Conservation (phyloP, 2,888 invertebrate species). For the Hydraecia micacea region DNA sequence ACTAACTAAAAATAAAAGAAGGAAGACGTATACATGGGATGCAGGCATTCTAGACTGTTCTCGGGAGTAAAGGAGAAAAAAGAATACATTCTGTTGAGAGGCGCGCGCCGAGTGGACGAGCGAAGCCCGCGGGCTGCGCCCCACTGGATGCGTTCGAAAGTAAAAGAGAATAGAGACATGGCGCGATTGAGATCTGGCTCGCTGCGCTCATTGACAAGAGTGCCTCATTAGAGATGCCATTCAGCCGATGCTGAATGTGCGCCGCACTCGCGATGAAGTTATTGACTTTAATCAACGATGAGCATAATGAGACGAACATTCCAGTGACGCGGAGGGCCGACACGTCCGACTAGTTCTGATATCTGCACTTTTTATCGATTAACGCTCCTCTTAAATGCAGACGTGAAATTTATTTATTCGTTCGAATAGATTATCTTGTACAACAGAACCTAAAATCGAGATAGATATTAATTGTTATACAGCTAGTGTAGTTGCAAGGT, state of each 20-base stretch:
- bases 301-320: slow-evolving; percentile 70
- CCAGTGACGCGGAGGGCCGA: slow-evolving; percentile 59
- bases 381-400: slow-evolving; percentile 50
- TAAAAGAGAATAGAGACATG: slow-evolving; percentile 76
- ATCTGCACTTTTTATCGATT: slow-evolving; percentile 67
- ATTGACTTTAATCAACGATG: slow-evolving; percentile 70
- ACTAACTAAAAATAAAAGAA: slow-evolving; percentile 87
- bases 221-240: slow-evolving; percentile 79
- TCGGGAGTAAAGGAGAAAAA: slow-evolving; percentile 80
- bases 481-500: slow-evolving; percentile 53
- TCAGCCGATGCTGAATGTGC: slow-evolving; percentile 67
- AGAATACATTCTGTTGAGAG: slow-evolving; percentile 83
- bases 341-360: slow-evolving; percentile 65
- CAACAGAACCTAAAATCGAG: slow-evolving; percentile 45
- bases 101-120: slow-evolving; percentile 79
- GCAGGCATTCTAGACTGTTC: slow-evolving; percentile 83
- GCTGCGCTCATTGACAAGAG: slow-evolving; percentile 78
- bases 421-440: slow-evolving; percentile 51
- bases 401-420: slow-evolving; percentile 51
- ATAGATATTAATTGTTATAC: slow-evolving; percentile 57
- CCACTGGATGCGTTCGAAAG: slow-evolving; percentile 74
- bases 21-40: slow-evolving; percentile 82
- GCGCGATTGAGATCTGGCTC: slow-evolving; percentile 73
- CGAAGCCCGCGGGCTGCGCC: slow-evolving; percentile 59
- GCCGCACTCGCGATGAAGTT: slow-evolving; percentile 68